Base-by-base conservation (phyloP, 2,113 vertebrate species). In the Hepsetus odoe region DNA sequence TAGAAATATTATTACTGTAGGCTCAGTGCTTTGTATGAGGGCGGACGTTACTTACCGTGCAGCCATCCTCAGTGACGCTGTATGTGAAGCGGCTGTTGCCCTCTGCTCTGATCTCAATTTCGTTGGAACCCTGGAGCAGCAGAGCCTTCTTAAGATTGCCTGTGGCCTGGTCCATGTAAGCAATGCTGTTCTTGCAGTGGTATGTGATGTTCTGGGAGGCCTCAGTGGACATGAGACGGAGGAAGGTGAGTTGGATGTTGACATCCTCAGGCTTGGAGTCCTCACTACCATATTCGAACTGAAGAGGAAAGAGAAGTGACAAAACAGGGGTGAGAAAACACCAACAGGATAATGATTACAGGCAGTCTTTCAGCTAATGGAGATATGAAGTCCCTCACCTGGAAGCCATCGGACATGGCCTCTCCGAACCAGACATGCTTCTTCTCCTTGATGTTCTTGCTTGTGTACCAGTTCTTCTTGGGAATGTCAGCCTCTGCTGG, bases 1-100 rank as follows among this genome's bases (percentile, higher is more conserved):
- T 14, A 20, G 8, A 62, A 62, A 33, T 30, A 28, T 1, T 32
- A 59, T 14, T 20, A 33, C 32, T 38, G 0, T 38, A 35, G 0
- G 10, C 1, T 12, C 18, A 12, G 9, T 22, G 33, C 18, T 38
- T 38, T 9, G 4, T 4, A 38, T 20, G 30, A 69, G 30, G 20
- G 30, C 16, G 14, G 18, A 3, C n/a, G 6, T 20, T 6, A 72
- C 97, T 91, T 89, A 99, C 98, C 95, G 96, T 96, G 97, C 98
- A 99, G 84, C 97, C 95, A 0, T 99, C 98, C 82, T 94, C 92
- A 13, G 91, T 91, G 90, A 96, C 96, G 0, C 92, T 94, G 88
- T 98, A 99, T 87, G 97, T 97, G 94, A 98, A 99, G 87, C 97
- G 97, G 87, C 96, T 98, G 94, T 98, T 98, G 94, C 98, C 98